Evolutionary conservation across 2,113 vertebrate genomes (phyloP).

Genomic region (Hirundichthys speculiger): DNA sequence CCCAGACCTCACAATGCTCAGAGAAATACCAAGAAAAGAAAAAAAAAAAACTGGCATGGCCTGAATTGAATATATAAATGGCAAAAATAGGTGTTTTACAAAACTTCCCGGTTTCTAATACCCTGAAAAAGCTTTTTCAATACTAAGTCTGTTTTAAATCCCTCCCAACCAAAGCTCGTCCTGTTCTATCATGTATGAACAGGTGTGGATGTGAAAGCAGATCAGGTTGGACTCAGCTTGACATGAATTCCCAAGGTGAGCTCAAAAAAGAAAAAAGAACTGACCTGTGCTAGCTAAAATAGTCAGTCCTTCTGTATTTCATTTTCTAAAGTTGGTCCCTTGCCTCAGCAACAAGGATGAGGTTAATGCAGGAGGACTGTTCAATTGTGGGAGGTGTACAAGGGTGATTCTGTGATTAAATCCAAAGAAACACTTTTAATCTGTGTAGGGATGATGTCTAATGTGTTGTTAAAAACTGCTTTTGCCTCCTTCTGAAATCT

Average conservation of each 20-base stretch:
- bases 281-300: too few relatives aligned
- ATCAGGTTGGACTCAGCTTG: constrained; percentile 61
- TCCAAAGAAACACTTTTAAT: constrained; percentile 63
- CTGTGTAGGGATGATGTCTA: neutral
- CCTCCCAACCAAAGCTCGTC: neutral
- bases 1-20: too few relatives aligned
- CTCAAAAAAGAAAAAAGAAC: too few relatives aligned
- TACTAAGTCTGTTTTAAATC: neutral
- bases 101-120: too few relatives aligned
- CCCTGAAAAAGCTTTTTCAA: too few relatives aligned
- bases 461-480: neutral
- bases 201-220: constrained; percentile 43
- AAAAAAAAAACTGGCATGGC: too few relatives aligned
- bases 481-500: constrained; percentile 24
- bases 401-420: constrained; percentile 74
- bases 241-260: constrained; percentile 62
- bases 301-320: too few relatives aligned
- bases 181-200: constrained; percentile 62
- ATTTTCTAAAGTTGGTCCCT: too few relatives aligned
- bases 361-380: constrained; percentile 73
- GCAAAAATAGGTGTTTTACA: too few relatives aligned
- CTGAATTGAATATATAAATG: too few relatives aligned
- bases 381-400: constrained; percentile 77
- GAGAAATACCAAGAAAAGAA: too few relatives aligned
- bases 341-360: constrained; percentile 74